phyloP scores from a whole-genome alignment of 2,797 vertebrate species.

The Manis pentadactyla region DNA sequence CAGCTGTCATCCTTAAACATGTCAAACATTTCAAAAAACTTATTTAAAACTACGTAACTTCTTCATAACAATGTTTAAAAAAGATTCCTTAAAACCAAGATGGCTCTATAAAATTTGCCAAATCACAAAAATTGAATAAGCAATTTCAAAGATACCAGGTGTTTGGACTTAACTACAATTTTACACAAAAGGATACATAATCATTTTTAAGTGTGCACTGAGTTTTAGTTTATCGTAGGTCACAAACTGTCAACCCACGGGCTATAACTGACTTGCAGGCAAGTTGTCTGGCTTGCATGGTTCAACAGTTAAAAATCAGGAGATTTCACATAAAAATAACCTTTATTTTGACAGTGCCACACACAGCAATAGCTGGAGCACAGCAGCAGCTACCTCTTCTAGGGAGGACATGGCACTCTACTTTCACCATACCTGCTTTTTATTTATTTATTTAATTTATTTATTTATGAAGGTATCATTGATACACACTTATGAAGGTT shows the following conservation, averaged over 20 bases:
- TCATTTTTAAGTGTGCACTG: neutral
- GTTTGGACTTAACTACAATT: conserved; percentile 21
- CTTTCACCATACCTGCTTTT: neutral
- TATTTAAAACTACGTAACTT: neutral
- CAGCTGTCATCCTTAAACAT: neutral
- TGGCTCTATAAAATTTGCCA: neutral
- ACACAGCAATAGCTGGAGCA: neutral
- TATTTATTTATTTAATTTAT: no score
- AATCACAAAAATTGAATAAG: neutral
- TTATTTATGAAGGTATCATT: no score
- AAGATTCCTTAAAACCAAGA: conserved; percentile 7
- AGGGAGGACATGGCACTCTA: neutral
- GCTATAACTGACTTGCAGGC: neutral
- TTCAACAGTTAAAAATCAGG: neutral
- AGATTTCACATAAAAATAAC: neutral
- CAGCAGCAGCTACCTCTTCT: neutral
- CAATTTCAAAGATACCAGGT: neutral
- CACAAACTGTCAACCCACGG: neutral
- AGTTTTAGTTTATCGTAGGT: neutral
- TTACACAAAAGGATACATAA: neutral
- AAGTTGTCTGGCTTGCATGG: neutral
- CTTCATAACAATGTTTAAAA: conserved; percentile 44
- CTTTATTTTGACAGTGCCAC: neutral
- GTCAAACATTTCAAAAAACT: conserved; percentile 1
- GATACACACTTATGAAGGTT: no score